Evolutionary conservation across 2,113 vertebrate species (phyloP).

Genomic region (Halichoerus grypus): DNA sequence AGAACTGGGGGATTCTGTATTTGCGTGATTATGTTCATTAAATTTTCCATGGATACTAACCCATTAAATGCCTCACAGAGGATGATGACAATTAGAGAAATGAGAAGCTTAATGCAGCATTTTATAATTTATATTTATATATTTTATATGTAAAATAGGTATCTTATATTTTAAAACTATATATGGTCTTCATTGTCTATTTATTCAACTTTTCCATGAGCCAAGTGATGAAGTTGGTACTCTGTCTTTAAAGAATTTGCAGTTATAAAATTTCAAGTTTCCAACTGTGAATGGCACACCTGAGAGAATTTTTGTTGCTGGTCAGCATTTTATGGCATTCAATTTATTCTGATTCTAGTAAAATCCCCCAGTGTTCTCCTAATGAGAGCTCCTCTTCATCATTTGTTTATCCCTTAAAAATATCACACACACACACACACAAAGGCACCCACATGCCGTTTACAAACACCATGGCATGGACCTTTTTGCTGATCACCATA

Average conservation of each 20-base stretch:
- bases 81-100: background rate
- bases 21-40: background rate
- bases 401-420: constrained; percentile 22
- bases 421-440: fast-evolving
- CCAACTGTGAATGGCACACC: background rate
- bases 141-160: background rate
- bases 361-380: background rate
- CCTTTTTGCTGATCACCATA: background rate
- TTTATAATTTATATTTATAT: background rate
- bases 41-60: background rate
- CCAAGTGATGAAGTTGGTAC: background rate
- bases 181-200: background rate
- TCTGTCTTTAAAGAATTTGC: background rate
- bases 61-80: background rate
- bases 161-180: background rate
- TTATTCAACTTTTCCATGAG: background rate
- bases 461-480: background rate
- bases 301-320: constrained; percentile 36
- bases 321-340: constrained; percentile 35
- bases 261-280: constrained; percentile 18
- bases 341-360: constrained; percentile 41
- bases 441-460: fast-evolving
- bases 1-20: background rate
- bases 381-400: background rate
- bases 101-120: background rate